Evolutionary conservation across 2,888 invertebrate species (phyloP), one percentile per base, ranked within the genome.

Genomic region (Archips crataeganus): DNA sequence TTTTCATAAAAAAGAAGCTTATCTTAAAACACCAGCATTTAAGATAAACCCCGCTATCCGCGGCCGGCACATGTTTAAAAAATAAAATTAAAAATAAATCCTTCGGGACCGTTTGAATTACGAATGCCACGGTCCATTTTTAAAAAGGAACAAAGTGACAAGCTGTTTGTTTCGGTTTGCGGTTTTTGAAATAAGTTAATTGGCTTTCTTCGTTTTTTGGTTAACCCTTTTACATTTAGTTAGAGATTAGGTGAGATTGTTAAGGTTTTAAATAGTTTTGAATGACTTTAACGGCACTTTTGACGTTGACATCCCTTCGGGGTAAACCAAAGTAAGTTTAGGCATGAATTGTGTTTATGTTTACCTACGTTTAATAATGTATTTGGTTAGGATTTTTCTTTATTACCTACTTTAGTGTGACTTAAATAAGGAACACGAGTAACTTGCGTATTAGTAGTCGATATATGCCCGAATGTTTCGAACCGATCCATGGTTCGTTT

Each of bases 31-130:
- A 87, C 80, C 82, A 79, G 79, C 82, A 83, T 88, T 90, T 90
- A 86, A 85, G 91, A 91, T 90, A 89, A 90, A 83, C 71, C 82
- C n/a, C 80, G 83, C 84, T 87, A 87, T 86, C 87, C 81, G 63
- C 39, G 73, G 82, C 81, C 82, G 79, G 75, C 79, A 67, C 72
- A 68, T 73, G 68, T 69, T 78, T 80, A 76, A 80, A 83, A 85
- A 85, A 81, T 74, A 79, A 79, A 77, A 62, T 75, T 75, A 78
- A 80, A 80, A 79, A 75, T 75, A 47, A 68, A 69, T 69, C 73
- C 73, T 47, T 45, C 51, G 54, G 63, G 72, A 68, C 63, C 67
- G 68, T 68, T 73, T 64, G 66, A 67, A 74, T 74, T 74, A 45
- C 57, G 64, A 70, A 68, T 60, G 54, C 61, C n/a, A 57, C 65